A percentile compares a stretch with the other conserved stretches of the same genome.
Evolutionary conservation across 2,797 vertebrate genomes (phyloP).

Genomic region (Lacerta viridis): DNA sequence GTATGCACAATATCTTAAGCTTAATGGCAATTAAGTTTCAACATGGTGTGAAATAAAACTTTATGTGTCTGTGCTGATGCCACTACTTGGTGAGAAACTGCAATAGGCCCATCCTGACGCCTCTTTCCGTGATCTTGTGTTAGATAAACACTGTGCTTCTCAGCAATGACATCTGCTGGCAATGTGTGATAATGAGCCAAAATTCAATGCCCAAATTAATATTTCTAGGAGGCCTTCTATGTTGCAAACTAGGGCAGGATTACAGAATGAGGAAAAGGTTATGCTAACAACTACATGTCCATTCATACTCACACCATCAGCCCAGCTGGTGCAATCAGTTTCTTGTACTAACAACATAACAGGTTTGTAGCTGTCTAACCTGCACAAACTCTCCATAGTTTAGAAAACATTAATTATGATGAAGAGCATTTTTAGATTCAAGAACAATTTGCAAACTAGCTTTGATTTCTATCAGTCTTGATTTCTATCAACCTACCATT

Average conservation of each 20-base stretch:
- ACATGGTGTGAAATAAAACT: not conserved
- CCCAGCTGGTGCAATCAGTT: not conserved
- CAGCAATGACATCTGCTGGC: slow-evolving; percentile 27
- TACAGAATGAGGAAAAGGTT: not conserved
- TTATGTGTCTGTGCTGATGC: slow-evolving; percentile 4
- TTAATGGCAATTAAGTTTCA: slow-evolving; percentile 14
- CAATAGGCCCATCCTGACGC: not conserved
- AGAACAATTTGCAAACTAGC: not conserved
- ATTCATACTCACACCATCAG: not conserved
- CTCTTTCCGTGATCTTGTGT: not conserved
- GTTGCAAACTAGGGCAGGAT: not conserved
- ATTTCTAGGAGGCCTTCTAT: not conserved
- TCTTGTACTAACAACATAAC: slow-evolving; percentile 4
- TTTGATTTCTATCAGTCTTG: slow-evolving; percentile 1
- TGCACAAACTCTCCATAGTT: not conserved
- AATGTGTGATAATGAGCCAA: not conserved
- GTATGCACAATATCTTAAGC: not conserved
- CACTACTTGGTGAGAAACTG: not conserved
- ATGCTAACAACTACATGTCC: not conserved
- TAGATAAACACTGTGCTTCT: not conserved
- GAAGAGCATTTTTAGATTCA: not conserved
- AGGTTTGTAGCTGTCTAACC: slow-evolving; percentile 22
- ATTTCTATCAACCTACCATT: slow-evolving; percentile 28
- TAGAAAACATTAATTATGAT: not conserved
- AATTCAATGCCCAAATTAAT: not conserved